Conservation (phyloP, 2,113 vertebrate genomes). For the Spermophilus dauricus region DNA sequence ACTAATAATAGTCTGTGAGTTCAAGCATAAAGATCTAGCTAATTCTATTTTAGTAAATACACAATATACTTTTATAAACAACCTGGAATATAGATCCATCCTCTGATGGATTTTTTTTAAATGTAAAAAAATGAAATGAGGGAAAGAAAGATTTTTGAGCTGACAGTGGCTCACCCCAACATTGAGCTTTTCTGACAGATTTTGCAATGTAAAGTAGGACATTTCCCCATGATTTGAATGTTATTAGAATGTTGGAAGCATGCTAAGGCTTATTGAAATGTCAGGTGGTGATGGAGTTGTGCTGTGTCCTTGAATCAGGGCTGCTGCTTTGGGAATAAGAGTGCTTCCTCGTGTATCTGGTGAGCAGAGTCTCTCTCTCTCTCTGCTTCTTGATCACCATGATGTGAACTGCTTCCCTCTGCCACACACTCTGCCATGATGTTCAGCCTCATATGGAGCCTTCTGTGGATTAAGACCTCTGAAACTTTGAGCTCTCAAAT, state of each 20-base stretch:
- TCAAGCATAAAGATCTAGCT: not conserved
- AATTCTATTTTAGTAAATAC: constrained; percentile 17
- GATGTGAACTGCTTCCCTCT: no score
- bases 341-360: no score
- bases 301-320: not conserved
- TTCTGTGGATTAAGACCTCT: no score
- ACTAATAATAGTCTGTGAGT: not conserved
- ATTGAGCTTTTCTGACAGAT: not conserved
- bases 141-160: not conserved
- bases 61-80: not conserved
- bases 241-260: not conserved
- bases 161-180: not conserved
- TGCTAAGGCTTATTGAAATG: constrained; percentile 47
- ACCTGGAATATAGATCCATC: not conserved
- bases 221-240: constrained; percentile 47
- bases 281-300: not conserved
- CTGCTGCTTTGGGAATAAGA: not conserved
- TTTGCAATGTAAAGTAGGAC: constrained; percentile 42
- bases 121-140: not conserved
- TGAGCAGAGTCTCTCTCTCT: no score
- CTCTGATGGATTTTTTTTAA: not conserved
- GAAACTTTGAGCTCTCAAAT: no score
- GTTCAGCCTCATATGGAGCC: no score
- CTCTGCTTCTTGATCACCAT: no score
- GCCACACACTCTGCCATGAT: no score